phyloP scores from a whole-genome alignment of 2,113 vertebrate genomes.

The Apus apus region DNA sequence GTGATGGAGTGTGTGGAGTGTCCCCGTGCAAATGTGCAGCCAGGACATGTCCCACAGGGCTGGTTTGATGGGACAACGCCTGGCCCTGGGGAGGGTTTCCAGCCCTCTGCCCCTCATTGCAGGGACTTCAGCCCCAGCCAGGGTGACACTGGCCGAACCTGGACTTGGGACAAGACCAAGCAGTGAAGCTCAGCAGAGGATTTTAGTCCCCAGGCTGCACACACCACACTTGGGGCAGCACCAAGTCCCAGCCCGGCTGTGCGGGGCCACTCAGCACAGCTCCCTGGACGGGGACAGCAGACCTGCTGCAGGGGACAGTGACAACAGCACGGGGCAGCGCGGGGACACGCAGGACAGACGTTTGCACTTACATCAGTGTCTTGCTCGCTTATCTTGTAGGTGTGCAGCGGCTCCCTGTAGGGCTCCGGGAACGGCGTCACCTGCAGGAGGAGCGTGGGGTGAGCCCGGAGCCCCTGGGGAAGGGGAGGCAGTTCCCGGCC shows the following conservation, averaged over 20 bases:
- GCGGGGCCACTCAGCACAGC: fast-evolving
- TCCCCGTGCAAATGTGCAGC: neutral
- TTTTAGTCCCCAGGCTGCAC: neutral
- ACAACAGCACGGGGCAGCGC: neutral
- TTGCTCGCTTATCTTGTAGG: constrained; percentile 92
- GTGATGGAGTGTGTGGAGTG: neutral
- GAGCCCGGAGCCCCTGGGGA: neutral
- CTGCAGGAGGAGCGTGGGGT: constrained; percentile 71
- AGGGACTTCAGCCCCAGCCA: neutral
- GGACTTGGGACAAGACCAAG: neutral
- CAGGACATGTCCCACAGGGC: fast-evolving
- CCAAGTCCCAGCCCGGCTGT: neutral
- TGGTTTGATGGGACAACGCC: fast-evolving
- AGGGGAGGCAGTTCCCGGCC: neutral
- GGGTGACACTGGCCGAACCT: fast-evolving
- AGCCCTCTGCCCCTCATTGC: neutral
- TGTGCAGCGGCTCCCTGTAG: constrained; percentile 87
- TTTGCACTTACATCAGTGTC: constrained; percentile 91
- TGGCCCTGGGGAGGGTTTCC: neutral
- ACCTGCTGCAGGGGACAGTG: neutral
- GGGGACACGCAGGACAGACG: neutral
- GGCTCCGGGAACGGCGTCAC: constrained; percentile 88
- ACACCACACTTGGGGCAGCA: neutral
- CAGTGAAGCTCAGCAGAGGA: neutral
- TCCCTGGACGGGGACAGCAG: neutral